Percentiles rank a stretch among this genome's conserved stretches.
Conservation (phyloP, 2,113 vertebrate species). For the Atlantisia rogersi region DNA sequence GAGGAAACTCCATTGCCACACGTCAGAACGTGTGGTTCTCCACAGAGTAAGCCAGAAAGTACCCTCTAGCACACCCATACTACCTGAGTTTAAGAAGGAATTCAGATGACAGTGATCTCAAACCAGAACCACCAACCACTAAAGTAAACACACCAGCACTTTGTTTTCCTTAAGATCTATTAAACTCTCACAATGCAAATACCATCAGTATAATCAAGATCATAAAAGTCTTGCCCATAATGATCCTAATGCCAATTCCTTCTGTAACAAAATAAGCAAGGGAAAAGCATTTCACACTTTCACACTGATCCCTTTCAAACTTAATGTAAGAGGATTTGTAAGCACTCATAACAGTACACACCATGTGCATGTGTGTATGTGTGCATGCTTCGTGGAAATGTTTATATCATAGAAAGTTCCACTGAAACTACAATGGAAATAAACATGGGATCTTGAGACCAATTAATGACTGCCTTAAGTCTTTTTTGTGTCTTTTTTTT, state of each 20-base stretch:
- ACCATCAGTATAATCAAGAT: not conserved
- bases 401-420: not conserved
- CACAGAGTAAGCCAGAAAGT: too few relatives aligned
- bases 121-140: not conserved
- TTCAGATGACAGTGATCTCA: not conserved
- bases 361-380: fast-evolving
- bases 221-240: not conserved
- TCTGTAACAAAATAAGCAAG: not conserved
- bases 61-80: too few relatives aligned
- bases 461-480: not conserved
- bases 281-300: not conserved
- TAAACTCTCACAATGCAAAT: not conserved
- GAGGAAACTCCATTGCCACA: too few relatives aligned
- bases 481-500: too few relatives aligned
- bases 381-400: fast-evolving
- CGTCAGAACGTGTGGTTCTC: too few relatives aligned
- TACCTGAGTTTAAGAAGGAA: not conserved
- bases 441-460: not conserved
- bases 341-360: not conserved
- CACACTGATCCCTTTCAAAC: not conserved
- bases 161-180: not conserved
- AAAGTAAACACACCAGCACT: not conserved
- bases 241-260: not conserved
- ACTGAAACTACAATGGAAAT: not conserved
- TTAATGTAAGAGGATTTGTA: not conserved